phyloP scores from a whole-genome alignment of 2,113 vertebrate genomes.

The Oryzias celebensis region DNA sequence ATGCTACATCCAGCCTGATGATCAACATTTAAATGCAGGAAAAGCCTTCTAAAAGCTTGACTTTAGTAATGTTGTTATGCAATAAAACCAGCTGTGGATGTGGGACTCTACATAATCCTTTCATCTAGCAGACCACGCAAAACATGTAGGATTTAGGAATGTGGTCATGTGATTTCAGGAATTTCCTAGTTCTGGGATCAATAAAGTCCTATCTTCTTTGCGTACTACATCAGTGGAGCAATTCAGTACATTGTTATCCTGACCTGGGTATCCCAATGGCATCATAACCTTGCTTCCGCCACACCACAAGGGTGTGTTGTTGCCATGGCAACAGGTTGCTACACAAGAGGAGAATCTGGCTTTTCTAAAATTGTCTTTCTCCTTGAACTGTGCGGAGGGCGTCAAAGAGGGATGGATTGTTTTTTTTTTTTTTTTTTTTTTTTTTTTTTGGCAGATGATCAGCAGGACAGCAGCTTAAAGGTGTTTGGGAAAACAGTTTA shows the following conservation, averaged over 20 bases:
- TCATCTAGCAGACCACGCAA: conserved; percentile 6
- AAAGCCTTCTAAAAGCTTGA: not conserved
- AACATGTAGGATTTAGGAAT: too few relatives aligned
- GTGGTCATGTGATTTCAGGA: too few relatives aligned
- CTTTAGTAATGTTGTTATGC: conserved; percentile 24
- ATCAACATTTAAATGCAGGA: too few relatives aligned
- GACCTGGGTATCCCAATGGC: conserved; percentile 52
- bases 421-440: not conserved
- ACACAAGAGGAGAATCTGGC: conserved; percentile 9
- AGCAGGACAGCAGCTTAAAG: not conserved
- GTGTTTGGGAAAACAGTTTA: conserved; percentile 2
- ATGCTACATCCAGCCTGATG: too few relatives aligned
- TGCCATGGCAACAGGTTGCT: conserved; percentile 42
- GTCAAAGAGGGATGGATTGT: not conserved
- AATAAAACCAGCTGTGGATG: conserved; percentile 11
- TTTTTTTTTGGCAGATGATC: not conserved
- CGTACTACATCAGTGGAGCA: not conserved
- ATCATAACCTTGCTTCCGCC: conserved; percentile 33
- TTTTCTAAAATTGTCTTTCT: too few relatives aligned
- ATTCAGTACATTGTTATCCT: conserved; percentile 19
- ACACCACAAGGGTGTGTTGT: conserved; percentile 23
- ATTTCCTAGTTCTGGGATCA: too few relatives aligned
- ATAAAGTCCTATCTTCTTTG: too few relatives aligned
- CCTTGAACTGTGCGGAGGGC: not conserved
- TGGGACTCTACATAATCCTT: conserved; percentile 10